Evolutionary conservation across 2,113 vertebrate genomes (phyloP).

Genomic region (Chauna torquata): DNA sequence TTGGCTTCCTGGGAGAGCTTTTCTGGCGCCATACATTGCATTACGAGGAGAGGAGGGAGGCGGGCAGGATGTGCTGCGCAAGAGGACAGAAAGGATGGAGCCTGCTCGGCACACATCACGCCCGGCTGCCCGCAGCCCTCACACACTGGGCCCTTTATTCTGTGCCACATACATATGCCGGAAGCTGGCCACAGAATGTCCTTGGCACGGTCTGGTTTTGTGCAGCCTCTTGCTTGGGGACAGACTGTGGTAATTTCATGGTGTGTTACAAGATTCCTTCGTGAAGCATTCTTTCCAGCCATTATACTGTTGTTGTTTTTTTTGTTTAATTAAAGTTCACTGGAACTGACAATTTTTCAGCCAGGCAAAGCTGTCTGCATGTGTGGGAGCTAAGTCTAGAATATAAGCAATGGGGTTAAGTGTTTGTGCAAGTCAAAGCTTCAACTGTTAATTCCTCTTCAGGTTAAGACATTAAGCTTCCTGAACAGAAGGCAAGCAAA

Average conservation of each 20-base stretch:
- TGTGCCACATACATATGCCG: background rate
- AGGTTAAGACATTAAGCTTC: background rate
- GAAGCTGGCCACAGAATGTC: slow-evolving; percentile 48
- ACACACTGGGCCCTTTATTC: background rate
- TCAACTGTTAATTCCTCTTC: background rate
- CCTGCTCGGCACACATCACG: accelerated
- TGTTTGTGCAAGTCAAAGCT: background rate
- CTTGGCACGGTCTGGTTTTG: slow-evolving; percentile 33
- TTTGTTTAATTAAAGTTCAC: background rate
- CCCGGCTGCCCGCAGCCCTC: background rate
- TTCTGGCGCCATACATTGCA: background rate
- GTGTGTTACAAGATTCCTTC: background rate
- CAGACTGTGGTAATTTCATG: slow-evolving; percentile 21
- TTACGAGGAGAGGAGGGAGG: background rate
- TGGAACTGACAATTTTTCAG: background rate
- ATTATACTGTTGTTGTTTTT: background rate
- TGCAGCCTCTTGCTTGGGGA: background rate
- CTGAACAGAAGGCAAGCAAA: background rate
- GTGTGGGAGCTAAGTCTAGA: background rate
- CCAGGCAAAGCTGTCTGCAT: background rate
- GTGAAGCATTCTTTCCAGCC: slow-evolving; percentile 51
- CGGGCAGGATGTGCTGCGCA: accelerated
- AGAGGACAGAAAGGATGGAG: background rate
- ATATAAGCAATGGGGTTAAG: background rate
- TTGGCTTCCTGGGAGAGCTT: background rate